phyloP scores from a whole-genome alignment of 2,888 invertebrate genomes.

The Gari tellinella region DNA sequence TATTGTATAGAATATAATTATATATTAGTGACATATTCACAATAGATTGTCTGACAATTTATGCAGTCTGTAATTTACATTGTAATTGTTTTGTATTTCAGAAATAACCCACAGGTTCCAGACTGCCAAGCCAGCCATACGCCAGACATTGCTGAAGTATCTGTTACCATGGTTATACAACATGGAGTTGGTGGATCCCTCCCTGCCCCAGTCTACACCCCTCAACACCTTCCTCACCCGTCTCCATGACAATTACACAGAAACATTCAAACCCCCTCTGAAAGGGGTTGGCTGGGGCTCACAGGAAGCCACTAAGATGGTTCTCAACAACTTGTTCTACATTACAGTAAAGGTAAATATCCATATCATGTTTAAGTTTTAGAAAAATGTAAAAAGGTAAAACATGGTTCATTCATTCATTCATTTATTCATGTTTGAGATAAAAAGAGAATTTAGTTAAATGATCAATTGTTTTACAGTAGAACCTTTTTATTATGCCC shows the following conservation, averaged over 20 bases:
- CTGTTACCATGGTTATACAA: slow-evolving; percentile 98
- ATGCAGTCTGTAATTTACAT: too few relatives aligned
- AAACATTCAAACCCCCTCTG: slow-evolving; percentile 86
- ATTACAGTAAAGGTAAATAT: slow-evolving; percentile 90
- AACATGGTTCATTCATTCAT: too few relatives aligned
- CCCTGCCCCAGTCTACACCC: slow-evolving; percentile 89
- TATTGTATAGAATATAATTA: too few relatives aligned
- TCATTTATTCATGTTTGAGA: too few relatives aligned
- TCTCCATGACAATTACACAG: slow-evolving; percentile 87
- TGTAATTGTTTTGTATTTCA: slow-evolving; percentile 86
- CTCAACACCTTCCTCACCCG: slow-evolving; percentile 79
- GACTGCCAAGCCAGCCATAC: slow-evolving; percentile 96
- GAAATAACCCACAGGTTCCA: slow-evolving; percentile 99
- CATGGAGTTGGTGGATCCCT: slow-evolving; percentile 98
- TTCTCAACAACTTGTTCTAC: slow-evolving; percentile 98
- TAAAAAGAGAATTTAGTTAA: too few relatives aligned
- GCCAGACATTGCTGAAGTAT: slow-evolving; percentile 95
- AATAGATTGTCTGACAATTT: too few relatives aligned
- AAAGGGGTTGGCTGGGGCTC: slow-evolving; percentile 98
- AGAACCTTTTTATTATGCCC: too few relatives aligned
- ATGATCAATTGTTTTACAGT: too few relatives aligned
- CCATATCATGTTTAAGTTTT: too few relatives aligned
- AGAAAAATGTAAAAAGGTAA: too few relatives aligned
- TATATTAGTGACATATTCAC: too few relatives aligned
- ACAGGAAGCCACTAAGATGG: slow-evolving; percentile 99